Evolutionary conservation across 1,140 invertebrate species (phyloP).

Genomic region (Heliconius hermathena): DNA sequence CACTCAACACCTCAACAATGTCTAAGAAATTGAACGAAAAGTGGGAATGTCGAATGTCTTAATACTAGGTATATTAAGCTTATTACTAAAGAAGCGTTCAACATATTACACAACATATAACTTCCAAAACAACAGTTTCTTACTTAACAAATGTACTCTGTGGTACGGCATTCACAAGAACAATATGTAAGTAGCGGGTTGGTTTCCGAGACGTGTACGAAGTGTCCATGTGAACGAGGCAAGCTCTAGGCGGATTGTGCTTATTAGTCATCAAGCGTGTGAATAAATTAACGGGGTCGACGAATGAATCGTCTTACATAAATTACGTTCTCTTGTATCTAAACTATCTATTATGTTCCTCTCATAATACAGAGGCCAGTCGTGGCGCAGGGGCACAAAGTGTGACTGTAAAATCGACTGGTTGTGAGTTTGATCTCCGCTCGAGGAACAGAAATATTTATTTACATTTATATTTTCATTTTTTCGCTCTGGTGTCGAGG

Average conservation of each 20-base stretch:
- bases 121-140: neutral
- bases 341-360: neutral
- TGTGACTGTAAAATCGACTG: no score
- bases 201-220: neutral
- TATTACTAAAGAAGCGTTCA: neutral
- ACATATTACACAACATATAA: no score
- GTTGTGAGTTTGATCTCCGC: no score
- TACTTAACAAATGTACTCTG: neutral
- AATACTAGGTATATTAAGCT: neutral
- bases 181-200: neutral
- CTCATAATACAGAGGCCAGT: neutral
- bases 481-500: no score
- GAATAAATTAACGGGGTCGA: conserved; percentile 2
- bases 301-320: conserved; percentile 5
- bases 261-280: neutral
- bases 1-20: no score
- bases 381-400: no score
- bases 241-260: neutral
- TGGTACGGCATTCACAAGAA: neutral
- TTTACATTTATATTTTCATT: no score
- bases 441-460: no score
- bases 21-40: no score
- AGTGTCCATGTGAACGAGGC: neutral
- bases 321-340: neutral
- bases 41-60: no score